Evolutionary conservation across 2,113 vertebrate species (phyloP), one percentile per base, ranked within the genome.

Genomic region (Tamias sibiricus): DNA sequence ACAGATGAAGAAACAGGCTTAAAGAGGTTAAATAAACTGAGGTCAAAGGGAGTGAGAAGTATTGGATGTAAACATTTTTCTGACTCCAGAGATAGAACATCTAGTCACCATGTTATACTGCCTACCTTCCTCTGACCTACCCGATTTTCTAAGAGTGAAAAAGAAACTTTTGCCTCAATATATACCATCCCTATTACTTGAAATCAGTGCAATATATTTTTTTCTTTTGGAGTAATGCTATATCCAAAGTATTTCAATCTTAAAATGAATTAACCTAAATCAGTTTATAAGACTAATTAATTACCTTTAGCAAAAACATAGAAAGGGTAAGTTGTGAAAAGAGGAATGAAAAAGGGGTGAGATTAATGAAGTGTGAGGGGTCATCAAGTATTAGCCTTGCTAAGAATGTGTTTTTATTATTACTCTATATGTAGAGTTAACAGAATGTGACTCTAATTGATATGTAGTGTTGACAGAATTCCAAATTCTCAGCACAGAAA

Each of bases 161-260:
- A 95, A 66, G 19, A 77, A 4, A 20, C 9, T 79, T 94, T 80
- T 93, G 13, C 40, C 24, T 28, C 37, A 79, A 75, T 44, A 59
- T 76, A 75, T 81, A 40, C 47, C 32, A 42, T 13, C 26, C 5
- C n/a, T 91, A 11, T 93, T 93, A 54, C 81, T 81, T 96, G 30
- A 93, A 96, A 79, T 90, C n/a, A 84, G 32, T 12, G 74, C 22
- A 82, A 30, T 85, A 28, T 57, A 71, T 79, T 76, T 83, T 72
- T 87, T 94, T 62, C 19, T 37, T 85, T 90, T 75, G 20, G 13
- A 28, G 7, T 89, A 42, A 76, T 44, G 4, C 76, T 83, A 62
- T 44, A 95, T 91, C 44, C 54, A 84, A 83, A 74, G 47, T 75
- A 74, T 64, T 88, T 87, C 22, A 64, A 52, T 76, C 28, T 86